A percentile compares a stretch with the other conserved stretches of the same genome.
Evolutionary conservation across 2,888 invertebrate genomes (phyloP).

Genomic region (Synanthedon formicaeformis): DNA sequence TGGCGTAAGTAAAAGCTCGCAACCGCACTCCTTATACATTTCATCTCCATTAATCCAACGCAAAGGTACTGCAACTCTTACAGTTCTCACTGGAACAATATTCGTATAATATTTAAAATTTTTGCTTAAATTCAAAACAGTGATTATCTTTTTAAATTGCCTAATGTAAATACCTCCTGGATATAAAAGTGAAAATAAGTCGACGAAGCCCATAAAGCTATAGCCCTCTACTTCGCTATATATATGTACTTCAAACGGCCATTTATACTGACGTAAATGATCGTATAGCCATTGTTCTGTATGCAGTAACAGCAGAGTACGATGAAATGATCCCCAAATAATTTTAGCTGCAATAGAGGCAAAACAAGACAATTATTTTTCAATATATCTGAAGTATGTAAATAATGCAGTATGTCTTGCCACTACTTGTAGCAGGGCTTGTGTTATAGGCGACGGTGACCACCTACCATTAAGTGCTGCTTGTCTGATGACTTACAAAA

Average conservation of each 20-base stretch:
- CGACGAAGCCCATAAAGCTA: slow-evolving; percentile 45
- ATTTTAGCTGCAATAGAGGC: slow-evolving; percentile 22
- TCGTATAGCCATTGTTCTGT: slow-evolving; percentile 25
- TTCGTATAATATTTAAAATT: neutral
- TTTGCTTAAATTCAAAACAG: neutral
- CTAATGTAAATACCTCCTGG: slow-evolving; percentile 38
- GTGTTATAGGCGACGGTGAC: too few relatives aligned
- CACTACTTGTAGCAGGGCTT: too few relatives aligned
- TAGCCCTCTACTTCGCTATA: slow-evolving; percentile 22
- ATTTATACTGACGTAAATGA: slow-evolving; percentile 29
- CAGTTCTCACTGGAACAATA: slow-evolving; percentile 23
- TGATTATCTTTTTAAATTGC: neutral
- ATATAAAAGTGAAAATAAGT: slow-evolving; percentile 43
- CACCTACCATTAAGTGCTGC: too few relatives aligned
- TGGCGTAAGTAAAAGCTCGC: slow-evolving; percentile 26
- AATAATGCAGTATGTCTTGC: too few relatives aligned
- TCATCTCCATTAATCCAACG: slow-evolving; percentile 31
- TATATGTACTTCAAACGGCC: slow-evolving; percentile 51
- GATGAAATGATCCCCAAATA: slow-evolving; percentile 54
- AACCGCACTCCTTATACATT: slow-evolving; percentile 37
- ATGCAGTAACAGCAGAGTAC: slow-evolving; percentile 32
- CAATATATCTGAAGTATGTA: too few relatives aligned
- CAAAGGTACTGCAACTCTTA: slow-evolving; percentile 39
- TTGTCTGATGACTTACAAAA: too few relatives aligned
- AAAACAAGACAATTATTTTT: too few relatives aligned